Evolutionary conservation across 2,113 vertebrate genomes (phyloP).

Genomic region (Tragelaphus imberbis): DNA sequence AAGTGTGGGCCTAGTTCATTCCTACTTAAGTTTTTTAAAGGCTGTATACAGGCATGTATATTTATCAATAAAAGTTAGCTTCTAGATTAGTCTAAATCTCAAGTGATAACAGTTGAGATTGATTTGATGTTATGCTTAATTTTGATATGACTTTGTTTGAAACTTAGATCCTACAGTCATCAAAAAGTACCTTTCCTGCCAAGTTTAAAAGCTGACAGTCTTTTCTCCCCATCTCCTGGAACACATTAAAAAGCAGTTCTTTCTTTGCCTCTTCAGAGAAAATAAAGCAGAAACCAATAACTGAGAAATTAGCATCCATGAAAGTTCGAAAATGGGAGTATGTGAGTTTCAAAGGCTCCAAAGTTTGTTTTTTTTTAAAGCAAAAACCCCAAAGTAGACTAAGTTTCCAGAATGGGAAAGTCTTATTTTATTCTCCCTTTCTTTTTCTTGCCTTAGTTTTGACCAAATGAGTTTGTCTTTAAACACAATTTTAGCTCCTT

Average conservation of each 20-base stretch:
- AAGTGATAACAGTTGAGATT: slow-evolving; percentile 56
- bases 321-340: slow-evolving; percentile 29
- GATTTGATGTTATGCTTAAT: slow-evolving; percentile 74
- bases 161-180: slow-evolving; percentile 74
- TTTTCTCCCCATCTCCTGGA: slow-evolving; percentile 56
- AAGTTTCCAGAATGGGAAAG: slow-evolving; percentile 24
- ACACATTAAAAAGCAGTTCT: slow-evolving; percentile 69
- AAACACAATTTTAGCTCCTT: slow-evolving; percentile 35
- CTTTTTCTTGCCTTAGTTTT: slow-evolving; percentile 46
- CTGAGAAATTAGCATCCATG: slow-evolving; percentile 62
- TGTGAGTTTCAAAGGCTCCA: slow-evolving; percentile 37
- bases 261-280: slow-evolving; percentile 63
- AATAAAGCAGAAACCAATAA: slow-evolving; percentile 67
- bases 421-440: slow-evolving; percentile 29
- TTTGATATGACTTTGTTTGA: slow-evolving; percentile 75
- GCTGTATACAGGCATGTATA: neutral
- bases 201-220: slow-evolving; percentile 72
- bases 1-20: neutral
- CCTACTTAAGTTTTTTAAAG: slow-evolving; percentile 39
- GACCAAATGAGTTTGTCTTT: slow-evolving; percentile 46
- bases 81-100: slow-evolving; percentile 59
- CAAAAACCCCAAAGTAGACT: neutral
- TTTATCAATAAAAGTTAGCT: slow-evolving; percentile 50
- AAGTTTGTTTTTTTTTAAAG: neutral
- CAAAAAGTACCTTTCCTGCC: slow-evolving; percentile 73